phyloP scores from a whole-genome alignment of 2,797 vertebrate genomes.

The Falco cherrug region DNA sequence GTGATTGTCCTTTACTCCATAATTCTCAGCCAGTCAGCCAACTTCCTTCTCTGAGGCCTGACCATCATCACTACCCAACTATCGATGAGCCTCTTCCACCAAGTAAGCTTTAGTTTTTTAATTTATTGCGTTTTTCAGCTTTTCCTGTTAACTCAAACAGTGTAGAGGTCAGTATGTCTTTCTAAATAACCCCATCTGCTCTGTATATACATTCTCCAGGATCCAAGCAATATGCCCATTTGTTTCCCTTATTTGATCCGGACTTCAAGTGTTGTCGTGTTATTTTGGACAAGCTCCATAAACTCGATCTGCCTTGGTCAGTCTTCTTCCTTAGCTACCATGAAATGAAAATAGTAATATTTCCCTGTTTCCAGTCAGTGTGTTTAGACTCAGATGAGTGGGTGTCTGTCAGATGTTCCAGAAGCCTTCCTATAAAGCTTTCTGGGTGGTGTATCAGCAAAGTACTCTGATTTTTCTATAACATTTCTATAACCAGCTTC shows the following conservation, averaged over 20 bases:
- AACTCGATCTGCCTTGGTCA: background rate
- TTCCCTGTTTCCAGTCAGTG: background rate
- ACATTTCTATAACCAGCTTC: background rate
- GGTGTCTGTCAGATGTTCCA: background rate
- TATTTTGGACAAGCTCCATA: slow-evolving; percentile 6
- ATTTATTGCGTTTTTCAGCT: slow-evolving; percentile 63
- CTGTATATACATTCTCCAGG: background rate
- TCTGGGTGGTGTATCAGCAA: background rate
- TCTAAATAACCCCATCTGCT: slow-evolving; percentile 40
- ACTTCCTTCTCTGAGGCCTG: slow-evolving; percentile 92
- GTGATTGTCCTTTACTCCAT: slow-evolving; percentile 87
- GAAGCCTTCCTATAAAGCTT: background rate
- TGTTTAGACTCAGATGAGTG: background rate
- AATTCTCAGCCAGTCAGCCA: slow-evolving; percentile 89
- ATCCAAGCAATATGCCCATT: background rate
- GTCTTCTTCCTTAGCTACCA: background rate
- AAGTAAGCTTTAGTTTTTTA: slow-evolving; percentile 91
- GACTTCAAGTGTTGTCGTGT: background rate
- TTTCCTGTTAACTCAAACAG: slow-evolving; percentile 67
- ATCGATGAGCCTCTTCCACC: slow-evolving; percentile 96
- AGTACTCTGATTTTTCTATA: background rate
- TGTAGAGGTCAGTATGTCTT: slow-evolving; percentile 73
- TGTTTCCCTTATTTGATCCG: slow-evolving; percentile 15
- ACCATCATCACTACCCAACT: slow-evolving; percentile 94
- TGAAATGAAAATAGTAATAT: background rate